Evolutionary conservation across 2,888 invertebrate species (phyloP), one percentile per base, ranked within the genome.

Genomic region (Tolmerus cingulatus): DNA sequence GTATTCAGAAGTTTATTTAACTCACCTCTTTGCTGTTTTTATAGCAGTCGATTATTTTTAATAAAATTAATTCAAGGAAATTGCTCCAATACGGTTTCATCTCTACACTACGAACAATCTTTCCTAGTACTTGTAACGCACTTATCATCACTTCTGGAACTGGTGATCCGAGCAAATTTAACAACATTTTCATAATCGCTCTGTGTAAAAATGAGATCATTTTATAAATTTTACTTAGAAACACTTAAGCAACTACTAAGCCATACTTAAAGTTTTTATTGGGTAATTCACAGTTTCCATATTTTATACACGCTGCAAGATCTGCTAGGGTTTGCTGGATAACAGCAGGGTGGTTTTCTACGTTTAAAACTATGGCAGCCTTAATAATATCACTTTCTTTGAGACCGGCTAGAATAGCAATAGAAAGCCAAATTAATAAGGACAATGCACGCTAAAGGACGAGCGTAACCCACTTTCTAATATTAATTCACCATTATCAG

Each of bases 41-140:
- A 93, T 98, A 97, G 86, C 97, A 97, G 91, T 97, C 96, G 90
- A 99, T 95, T 16, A 99, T 96, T 93, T 97, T 96, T 84, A 99
- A 93, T 87, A 98, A 95, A 57, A 98, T 96, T 87, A 99, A 94
- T 93, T 99, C 99, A 87, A 97, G 96, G 93, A 97, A 99, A 90
- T 96, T 96, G 89, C 95, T 95, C 95, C 98, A 98, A 90, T 96
- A 95, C 88, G 95, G 94, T 74, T 96, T 93, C 90, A 97, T 94
- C 91, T 96, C 95, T 55, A 95, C 94, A 86, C 96, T 95, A 89
- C 97, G 95, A 90, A 98, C 95, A 91, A 99, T 95, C 93, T 98
- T 98, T 88, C 96, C 95, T 74, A 98, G 93, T 27, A 97, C 96
- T 90, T 96, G 95, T 85, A 98, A 94, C 0, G 97, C 96, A 88